Conservation (phyloP, 2,113 vertebrate species). For the Accipiter cooperii region DNA sequence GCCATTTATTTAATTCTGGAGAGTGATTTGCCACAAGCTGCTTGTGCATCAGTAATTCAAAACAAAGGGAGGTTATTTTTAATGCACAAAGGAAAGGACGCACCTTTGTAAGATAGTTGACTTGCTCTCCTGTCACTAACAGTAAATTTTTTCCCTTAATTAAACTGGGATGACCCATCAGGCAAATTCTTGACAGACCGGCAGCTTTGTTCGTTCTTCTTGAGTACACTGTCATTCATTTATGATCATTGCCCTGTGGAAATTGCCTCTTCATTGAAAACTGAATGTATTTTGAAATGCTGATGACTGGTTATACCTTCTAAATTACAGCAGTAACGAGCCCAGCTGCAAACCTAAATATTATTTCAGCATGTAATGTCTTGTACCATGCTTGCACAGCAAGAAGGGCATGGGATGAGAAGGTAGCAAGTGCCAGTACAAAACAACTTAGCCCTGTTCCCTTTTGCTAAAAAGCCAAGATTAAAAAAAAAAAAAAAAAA, state of each 20-base stretch:
- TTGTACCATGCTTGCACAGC: not conserved
- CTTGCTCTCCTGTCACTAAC: not conserved
- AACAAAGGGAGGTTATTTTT: not conserved
- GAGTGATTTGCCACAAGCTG: not conserved
- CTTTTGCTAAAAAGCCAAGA: not conserved
- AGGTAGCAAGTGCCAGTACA: not conserved
- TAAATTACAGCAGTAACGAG: not conserved
- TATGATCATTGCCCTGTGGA: not conserved
- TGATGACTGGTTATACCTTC: not conserved
- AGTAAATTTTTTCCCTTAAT: not conserved
- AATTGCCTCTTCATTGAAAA: conserved; percentile 3
- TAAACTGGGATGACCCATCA: conserved; percentile 1
- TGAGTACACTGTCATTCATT: not conserved
- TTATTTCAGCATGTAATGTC: not conserved
- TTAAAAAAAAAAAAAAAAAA: not conserved
- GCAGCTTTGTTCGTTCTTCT: not conserved
- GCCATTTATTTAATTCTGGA: not conserved
- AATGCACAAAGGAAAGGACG: not conserved
- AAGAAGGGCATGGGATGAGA: not conserved
- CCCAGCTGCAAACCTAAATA: conserved; percentile 2
- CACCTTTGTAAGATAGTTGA: not conserved
- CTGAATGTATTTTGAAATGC: not conserved
- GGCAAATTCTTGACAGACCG: not conserved
- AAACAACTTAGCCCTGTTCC: not conserved
- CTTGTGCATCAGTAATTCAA: not conserved